Base-by-base conservation (phyloP, 2,797 vertebrate genomes). In the Enteromius thamalakanensis region DNA sequence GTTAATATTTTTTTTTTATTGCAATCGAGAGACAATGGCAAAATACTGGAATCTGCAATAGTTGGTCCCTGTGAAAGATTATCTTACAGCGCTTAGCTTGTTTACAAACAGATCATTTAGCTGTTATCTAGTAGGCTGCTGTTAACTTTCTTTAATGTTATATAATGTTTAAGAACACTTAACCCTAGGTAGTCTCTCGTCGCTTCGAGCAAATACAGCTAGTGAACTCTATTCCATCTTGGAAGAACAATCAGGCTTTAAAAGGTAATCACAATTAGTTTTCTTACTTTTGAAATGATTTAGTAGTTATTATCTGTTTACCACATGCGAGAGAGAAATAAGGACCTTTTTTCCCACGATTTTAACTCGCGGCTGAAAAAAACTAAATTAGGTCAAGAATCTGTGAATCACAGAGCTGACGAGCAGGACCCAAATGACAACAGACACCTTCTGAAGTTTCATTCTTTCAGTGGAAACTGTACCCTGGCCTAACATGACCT, bases 401-500 rank as follows among this genome's bases (percentile, higher is more conserved):
- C 21, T 67, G 72, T 76, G 74, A n/a, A 77, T 71, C n/a, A 9
- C 26, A 67, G 34, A 29, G 10, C 17, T 37, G 40, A 72, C 58
- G 49, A 86, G 51, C 62, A 72, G 40, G 65, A 37, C 51, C 69
- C 29, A 64, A 86, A 80, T 64, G 58, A 37, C 29, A 37, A 64
- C 79, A 81, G 55, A 23, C 29, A 62, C 42, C 58, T 74, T 62
- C 19, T 74, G 26, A n/a, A 45, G 15, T 51, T 65, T 74, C 58
- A 65, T 47, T 65, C 45, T 62, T 62, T 76, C n/a, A 60, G 19
- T 81, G 60, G 53, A 69, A 80, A 47, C 19, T 42, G 23, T 19
- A 70, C 55, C 26, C 45, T 40, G 58, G 58, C 80, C 69, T 74
- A 81, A 64, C 58, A 9, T 81, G 29, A 81, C 70, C 80, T 81